A percentile compares a stretch with the other conserved stretches of the same genome.
Evolutionary conservation across 1,140 invertebrate species (phyloP).

Genomic region (Conus ventricosus): DNA sequence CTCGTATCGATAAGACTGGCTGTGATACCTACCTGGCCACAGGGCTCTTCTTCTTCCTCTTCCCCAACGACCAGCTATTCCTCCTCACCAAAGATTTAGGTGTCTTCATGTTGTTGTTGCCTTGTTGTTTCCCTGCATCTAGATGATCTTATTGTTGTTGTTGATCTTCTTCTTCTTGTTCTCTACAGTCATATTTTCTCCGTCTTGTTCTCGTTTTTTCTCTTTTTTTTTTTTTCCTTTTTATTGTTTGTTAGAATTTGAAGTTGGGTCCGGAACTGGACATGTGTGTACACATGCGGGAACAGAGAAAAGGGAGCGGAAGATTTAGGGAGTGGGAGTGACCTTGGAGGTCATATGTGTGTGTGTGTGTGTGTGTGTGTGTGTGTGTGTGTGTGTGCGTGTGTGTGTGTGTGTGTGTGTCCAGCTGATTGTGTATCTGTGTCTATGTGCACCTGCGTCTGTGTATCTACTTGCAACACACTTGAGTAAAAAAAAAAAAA

Average conservation of each 20-base stretch:
- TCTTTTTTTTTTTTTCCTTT: no score
- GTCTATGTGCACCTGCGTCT: no score
- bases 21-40: conserved; percentile 49
- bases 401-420: conserved; percentile 4
- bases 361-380: background rate
- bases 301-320: no score
- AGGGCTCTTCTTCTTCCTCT: conserved; percentile 65
- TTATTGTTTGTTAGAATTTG: no score
- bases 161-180: background rate
- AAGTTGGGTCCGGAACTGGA: no score
- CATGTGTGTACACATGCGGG: no score
- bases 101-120: background rate
- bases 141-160: background rate
- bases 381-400: background rate
- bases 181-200: no score
- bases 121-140: background rate
- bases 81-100: conserved; percentile 40
- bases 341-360: background rate
- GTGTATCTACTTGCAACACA: background rate
- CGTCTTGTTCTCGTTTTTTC: no score
- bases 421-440: background rate
- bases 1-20: conserved; percentile 46
- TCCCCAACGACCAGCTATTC: conserved; percentile 39
- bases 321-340: no score
- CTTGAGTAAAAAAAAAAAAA: no score